These are phyloP conservation scores for Xanthia icteritia DNA, from an alignment of 2,888 invertebrate genomes.

Conservation along the genomic window DNA sequence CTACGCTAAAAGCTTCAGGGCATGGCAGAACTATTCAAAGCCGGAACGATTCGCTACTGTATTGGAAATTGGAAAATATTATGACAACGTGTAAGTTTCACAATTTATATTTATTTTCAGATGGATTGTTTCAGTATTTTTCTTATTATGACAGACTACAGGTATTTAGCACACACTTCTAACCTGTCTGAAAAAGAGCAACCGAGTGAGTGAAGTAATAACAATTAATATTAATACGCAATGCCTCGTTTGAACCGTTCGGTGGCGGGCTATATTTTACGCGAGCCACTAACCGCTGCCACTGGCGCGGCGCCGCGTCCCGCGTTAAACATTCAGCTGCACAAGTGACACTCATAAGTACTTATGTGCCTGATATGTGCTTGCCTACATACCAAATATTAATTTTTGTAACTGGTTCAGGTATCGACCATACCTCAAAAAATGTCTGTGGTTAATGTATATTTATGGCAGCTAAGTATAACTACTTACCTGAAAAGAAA, in stretches of 20 bases:
- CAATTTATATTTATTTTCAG: neutral
- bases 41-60: conserved; percentile 72
- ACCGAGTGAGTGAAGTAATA: conserved; percentile 35
- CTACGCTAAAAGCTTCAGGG: conserved; percentile 78
- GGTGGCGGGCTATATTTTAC: conserved; percentile 55
- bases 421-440: neutral
- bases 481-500: neutral
- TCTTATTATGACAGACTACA: too few species aligned
- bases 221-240: conserved; percentile 55
- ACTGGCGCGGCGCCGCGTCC: conserved; percentile 41
- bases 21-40: conserved; percentile 80
- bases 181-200: conserved; percentile 31
- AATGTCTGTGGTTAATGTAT: neutral
- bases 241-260: conserved; percentile 45
- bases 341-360: conserved; percentile 43
- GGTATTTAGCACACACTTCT: too few species aligned
- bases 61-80: conserved; percentile 74
- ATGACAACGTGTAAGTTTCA: conserved; percentile 76
- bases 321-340: conserved; percentile 48
- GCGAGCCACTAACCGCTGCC: conserved; percentile 50
- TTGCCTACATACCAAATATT: neutral
- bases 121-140: neutral
- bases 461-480: neutral
- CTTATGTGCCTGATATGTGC: conserved; percentile 1
- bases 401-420: neutral